A percentile compares a stretch with the other conserved stretches of the same genome.
phyloP scores from a whole-genome alignment of 2,797 vertebrate genomes.

The Sebastes diploproa region DNA sequence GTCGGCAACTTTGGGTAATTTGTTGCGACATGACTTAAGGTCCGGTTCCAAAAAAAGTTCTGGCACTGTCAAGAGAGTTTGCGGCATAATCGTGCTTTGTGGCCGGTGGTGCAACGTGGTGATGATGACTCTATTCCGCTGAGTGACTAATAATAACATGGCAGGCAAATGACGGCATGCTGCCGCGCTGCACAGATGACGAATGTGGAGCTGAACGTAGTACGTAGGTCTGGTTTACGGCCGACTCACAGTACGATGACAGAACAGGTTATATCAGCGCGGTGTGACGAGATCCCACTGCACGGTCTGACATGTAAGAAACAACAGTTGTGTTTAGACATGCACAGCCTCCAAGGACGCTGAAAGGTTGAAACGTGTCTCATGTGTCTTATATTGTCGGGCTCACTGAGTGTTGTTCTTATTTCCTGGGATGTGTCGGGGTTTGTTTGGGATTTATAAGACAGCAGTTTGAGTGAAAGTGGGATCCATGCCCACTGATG shows the following conservation, averaged over 20 bases:
- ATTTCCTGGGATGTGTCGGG: neutral
- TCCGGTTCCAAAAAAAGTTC: constrained; percentile 7
- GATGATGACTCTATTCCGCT: constrained; percentile 40
- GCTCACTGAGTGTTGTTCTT: neutral
- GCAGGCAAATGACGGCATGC: constrained; percentile 30
- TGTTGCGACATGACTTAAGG: constrained; percentile 7
- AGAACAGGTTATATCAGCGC: constrained; percentile 13
- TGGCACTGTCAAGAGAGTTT: constrained; percentile 6
- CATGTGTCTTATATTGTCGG: neutral
- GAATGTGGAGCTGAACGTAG: neutral
- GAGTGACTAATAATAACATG: constrained; percentile 38
- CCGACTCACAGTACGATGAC: constrained; percentile 1
- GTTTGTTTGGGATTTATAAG: neutral
- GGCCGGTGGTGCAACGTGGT: neutral
- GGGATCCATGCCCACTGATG: neutral
- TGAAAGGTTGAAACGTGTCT: neutral
- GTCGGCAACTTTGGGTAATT: constrained; percentile 15
- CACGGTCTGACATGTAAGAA: neutral
- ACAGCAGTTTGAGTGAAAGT: neutral
- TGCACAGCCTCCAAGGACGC: neutral
- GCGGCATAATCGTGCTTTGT: constrained; percentile 19
- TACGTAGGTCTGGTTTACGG: constrained; percentile 8
- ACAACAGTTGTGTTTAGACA: neutral
- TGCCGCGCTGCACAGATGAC: neutral
- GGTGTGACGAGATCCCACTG: neutral